phyloP scores from a whole-genome alignment of 2,888 invertebrate genomes.

The Seladonia tumulorum region DNA sequence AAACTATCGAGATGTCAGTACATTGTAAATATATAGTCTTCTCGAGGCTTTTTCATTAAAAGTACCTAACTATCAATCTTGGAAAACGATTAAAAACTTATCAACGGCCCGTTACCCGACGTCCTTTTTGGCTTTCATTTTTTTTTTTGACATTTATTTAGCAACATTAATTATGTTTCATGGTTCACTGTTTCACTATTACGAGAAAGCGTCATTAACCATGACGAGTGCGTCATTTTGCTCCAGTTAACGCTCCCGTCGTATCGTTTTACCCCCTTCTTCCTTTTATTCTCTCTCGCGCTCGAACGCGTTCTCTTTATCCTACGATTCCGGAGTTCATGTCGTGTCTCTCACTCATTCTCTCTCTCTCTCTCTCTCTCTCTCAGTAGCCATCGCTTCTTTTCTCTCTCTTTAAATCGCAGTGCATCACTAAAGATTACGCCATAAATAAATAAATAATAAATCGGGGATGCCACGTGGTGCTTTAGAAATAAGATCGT shows the following conservation, averaged over 20 bases:
- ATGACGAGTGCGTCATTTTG: slow-evolving; percentile 53
- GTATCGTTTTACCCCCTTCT: slow-evolving; percentile 20
- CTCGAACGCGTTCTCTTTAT: slow-evolving; percentile 21
- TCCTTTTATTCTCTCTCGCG: slow-evolving; percentile 10
- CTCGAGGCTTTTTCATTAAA: not conserved
- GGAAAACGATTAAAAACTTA: slow-evolving; percentile 10
- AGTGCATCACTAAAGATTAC: slow-evolving; percentile 57
- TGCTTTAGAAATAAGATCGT: slow-evolving; percentile 49
- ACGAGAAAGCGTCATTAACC: slow-evolving; percentile 68
- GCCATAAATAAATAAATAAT: slow-evolving; percentile 71
- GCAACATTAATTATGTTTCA: slow-evolving; percentile 71
- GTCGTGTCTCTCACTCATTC: not conserved
- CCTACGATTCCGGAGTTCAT: not conserved
- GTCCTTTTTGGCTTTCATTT: slow-evolving; percentile 34
- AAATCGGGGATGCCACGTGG: slow-evolving; percentile 50
- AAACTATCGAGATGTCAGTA: not conserved
- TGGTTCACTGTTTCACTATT: slow-evolving; percentile 68
- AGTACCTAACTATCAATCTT: slow-evolving; percentile 15
- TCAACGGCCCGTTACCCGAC: slow-evolving; percentile 17
- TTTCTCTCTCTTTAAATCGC: slow-evolving; percentile 35
- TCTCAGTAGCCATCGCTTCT: slow-evolving; percentile 38
- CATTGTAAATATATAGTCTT: not conserved
- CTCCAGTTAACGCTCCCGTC: slow-evolving; percentile 16
- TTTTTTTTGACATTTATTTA: slow-evolving; percentile 39
- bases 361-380: not conserved